A percentile compares a stretch with the other conserved stretches of the same genome.
Evolutionary conservation across 1,140 invertebrate genomes (phyloP).

Genomic region (Pygmarrhopalites habei): DNA sequence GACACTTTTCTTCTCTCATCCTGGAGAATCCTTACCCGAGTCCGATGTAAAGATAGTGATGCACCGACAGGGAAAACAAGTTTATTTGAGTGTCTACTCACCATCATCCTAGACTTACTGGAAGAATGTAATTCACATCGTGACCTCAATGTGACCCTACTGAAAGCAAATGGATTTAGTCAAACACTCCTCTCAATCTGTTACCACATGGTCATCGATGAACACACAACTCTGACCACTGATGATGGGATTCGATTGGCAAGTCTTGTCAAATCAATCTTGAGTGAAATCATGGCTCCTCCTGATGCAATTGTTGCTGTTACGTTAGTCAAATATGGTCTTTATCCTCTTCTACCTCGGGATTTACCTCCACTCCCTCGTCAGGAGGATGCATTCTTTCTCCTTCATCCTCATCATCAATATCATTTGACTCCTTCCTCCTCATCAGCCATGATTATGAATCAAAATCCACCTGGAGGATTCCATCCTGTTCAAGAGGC

Average conservation of each 20-base stretch:
- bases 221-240: conserved; percentile 6
- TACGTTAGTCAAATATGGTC: conserved; percentile 27
- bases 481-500: conserved; percentile 11
- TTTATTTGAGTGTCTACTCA: conserved; percentile 33
- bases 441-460: not conserved
- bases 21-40: conserved; percentile 25
- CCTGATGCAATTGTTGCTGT: conserved; percentile 31
- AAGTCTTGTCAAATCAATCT: conserved; percentile 27
- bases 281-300: conserved; percentile 37
- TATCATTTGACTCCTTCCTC: no score
- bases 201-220: conserved; percentile 22
- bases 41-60: conserved; percentile 23
- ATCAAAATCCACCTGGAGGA: no score
- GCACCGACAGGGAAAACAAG: conserved; percentile 24
- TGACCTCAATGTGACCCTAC: conserved; percentile 29
- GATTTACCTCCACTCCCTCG: conserved; percentile 34
- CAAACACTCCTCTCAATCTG: conserved; percentile 32
- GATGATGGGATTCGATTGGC: conserved; percentile 28
- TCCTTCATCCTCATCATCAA: conserved; percentile 21
- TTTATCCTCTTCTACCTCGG: conserved; percentile 30
- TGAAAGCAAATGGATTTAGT: conserved; percentile 33
- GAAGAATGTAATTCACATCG: conserved; percentile 27
- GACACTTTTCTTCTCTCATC: conserved; percentile 30
- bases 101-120: conserved; percentile 26
- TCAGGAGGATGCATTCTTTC: conserved; percentile 28